phyloP scores from a whole-genome alignment of 2,888 invertebrate species.

The Marronus borbonicus region DNA sequence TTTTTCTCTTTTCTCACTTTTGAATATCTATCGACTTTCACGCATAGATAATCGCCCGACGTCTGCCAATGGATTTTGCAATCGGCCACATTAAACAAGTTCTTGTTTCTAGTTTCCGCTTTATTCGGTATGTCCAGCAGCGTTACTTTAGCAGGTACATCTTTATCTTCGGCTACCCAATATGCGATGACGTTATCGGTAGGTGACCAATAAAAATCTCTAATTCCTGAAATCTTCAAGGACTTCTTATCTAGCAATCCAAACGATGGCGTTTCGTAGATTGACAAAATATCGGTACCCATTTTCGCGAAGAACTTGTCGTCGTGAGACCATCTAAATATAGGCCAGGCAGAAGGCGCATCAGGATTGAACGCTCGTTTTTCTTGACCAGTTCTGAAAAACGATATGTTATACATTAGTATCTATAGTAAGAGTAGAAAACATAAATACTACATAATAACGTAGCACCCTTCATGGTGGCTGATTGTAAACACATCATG shows the following conservation, averaged over 20 bases:
- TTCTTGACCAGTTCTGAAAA: slow-evolving; percentile 85
- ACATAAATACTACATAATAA: too few species aligned
- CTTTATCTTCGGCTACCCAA: slow-evolving; percentile 98
- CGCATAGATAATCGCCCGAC: slow-evolving; percentile 96
- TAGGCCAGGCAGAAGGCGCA: slow-evolving; percentile 87
- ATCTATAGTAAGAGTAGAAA: too few species aligned
- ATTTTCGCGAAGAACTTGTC: slow-evolving; percentile 95
- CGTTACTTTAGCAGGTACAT: slow-evolving; percentile 95
- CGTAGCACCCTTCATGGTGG: too few species aligned
- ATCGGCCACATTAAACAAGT: slow-evolving; percentile 97
- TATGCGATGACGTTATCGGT: slow-evolving; percentile 96
- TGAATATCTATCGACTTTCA: slow-evolving; percentile 87
- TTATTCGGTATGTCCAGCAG: slow-evolving; percentile 93
- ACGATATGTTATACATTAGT: not conserved
- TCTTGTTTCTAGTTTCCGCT: slow-evolving; percentile 91
- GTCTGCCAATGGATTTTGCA: slow-evolving; percentile 99
- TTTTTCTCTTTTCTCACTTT: slow-evolving; percentile 96
- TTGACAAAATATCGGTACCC: slow-evolving; percentile 87
- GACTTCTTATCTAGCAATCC: slow-evolving; percentile 95
- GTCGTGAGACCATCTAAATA: slow-evolving; percentile 97
- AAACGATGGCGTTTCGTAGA: slow-evolving; percentile 98
- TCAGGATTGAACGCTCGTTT: slow-evolving; percentile 93
- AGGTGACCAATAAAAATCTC: slow-evolving; percentile 98
- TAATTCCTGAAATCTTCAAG: slow-evolving; percentile 89
- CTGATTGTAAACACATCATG: too few species aligned